These are phyloP conservation scores for Scaptomyza tumidula DNA, from an alignment of 2,888 invertebrate species.

Conservation along the genomic window DNA sequence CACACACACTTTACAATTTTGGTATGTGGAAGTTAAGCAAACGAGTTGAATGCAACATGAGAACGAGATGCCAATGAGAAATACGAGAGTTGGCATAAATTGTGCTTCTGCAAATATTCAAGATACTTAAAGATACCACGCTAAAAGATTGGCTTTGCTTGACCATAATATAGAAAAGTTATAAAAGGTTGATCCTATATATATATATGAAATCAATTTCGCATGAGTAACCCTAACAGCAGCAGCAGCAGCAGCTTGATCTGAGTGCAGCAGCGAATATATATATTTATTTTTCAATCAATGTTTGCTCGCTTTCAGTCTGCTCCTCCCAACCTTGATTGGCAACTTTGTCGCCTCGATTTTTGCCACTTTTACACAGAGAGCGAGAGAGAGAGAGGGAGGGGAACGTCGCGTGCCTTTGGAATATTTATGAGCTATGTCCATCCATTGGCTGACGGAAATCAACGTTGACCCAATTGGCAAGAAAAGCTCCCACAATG, in stretches of 20 bases:
- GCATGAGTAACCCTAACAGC: slow-evolving; percentile 19
- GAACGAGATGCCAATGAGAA: slow-evolving; percentile 34
- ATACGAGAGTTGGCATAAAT: slow-evolving; percentile 38
- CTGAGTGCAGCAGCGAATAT: slow-evolving; percentile 48
- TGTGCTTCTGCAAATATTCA: slow-evolving; percentile 35
- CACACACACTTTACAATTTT: slow-evolving; percentile 4
- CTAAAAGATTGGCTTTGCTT: too few species aligned
- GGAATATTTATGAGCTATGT: slow-evolving; percentile 73
- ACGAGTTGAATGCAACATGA: slow-evolving; percentile 18
- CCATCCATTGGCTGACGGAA: slow-evolving; percentile 61
- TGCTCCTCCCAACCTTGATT: slow-evolving; percentile 6
- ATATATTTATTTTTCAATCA: slow-evolving; percentile 78
- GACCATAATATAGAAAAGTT: background rate
- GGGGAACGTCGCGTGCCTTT: slow-evolving; percentile 62
- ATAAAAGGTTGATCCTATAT: background rate
- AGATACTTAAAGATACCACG: background rate
- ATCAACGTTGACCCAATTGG: slow-evolving; percentile 78
- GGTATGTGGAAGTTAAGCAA: slow-evolving; percentile 12
- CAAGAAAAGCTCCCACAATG: slow-evolving; percentile 25
- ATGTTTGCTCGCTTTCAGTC: slow-evolving; percentile 29
- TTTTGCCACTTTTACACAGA: slow-evolving; percentile 58
- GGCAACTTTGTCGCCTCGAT: slow-evolving; percentile 72
- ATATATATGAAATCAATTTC: background rate
- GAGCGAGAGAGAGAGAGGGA: background rate
- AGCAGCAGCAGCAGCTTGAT: slow-evolving; percentile 9